Evolutionary conservation across 2,797 vertebrate genomes (phyloP).

Genomic region (Agapornis canus): DNA sequence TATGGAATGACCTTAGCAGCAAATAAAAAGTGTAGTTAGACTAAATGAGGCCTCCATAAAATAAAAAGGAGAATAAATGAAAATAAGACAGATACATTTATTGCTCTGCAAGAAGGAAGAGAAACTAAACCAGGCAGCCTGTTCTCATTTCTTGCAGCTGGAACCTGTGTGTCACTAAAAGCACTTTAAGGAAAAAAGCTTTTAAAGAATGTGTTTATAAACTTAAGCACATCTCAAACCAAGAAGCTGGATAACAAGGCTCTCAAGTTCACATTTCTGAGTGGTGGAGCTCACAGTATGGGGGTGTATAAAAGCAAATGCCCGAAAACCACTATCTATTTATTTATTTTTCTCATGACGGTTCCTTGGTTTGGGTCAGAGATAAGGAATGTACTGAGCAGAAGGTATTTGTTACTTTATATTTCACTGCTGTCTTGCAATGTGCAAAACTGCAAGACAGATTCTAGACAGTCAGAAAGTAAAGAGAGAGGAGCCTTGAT

Average conservation of each 20-base stretch:
- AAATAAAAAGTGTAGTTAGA: conserved; percentile 27
- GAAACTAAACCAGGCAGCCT: not conserved
- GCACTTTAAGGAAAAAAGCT: not conserved
- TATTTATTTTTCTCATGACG: accelerated
- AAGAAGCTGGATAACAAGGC: not conserved
- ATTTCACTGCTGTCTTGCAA: not conserved
- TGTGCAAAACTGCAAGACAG: not conserved
- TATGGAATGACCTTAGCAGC: conserved; percentile 22
- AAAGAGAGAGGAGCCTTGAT: not conserved
- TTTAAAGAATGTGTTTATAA: not conserved
- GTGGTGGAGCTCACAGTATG: not conserved
- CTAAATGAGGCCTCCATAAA: conserved; percentile 8
- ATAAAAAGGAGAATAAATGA: conserved; percentile 3
- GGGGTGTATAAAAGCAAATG: not conserved
- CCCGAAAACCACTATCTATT: not conserved
- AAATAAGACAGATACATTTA: not conserved
- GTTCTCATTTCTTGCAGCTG: not conserved
- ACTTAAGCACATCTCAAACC: not conserved
- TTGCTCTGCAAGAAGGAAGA: not conserved
- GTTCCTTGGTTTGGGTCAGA: not conserved
- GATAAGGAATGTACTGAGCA: not conserved
- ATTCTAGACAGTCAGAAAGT: not conserved
- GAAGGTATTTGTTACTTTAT: not conserved
- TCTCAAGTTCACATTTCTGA: not conserved
- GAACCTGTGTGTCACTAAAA: not conserved